Percentiles rank a stretch among this genome's conserved stretches.
Conservation (phyloP, 2,113 vertebrate species). For the Protobothrops flavoviridis region DNA sequence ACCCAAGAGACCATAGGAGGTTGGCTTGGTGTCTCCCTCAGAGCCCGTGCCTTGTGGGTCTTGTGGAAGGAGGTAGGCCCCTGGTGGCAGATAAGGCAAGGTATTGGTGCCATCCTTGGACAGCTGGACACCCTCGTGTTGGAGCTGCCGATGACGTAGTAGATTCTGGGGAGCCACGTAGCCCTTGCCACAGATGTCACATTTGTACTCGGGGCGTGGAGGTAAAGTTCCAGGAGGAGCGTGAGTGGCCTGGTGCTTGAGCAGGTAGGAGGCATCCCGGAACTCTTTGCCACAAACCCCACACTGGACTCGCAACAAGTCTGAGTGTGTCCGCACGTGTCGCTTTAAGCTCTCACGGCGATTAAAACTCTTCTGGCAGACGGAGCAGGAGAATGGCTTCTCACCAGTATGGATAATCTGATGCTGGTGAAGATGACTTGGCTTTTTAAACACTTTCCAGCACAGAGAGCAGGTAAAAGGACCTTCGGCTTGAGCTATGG, state of each 20-base stretch:
- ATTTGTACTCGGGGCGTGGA: slow-evolving; percentile 44
- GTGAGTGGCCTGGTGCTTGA: slow-evolving; percentile 89
- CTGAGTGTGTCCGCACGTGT: slow-evolving; percentile 89
- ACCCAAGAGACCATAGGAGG: slow-evolving; percentile 35
- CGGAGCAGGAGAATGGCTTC: slow-evolving; percentile 86
- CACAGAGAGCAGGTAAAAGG: slow-evolving; percentile 82
- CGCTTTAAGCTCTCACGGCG: slow-evolving; percentile 91
- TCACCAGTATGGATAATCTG: slow-evolving; percentile 92
- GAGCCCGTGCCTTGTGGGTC: slow-evolving; percentile 59
- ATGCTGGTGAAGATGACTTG: slow-evolving; percentile 92
- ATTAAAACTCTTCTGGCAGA: slow-evolving; percentile 90
- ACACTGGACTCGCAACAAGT: slow-evolving; percentile 83
- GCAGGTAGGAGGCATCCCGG: slow-evolving; percentile 86
- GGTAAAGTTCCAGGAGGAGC: not conserved
- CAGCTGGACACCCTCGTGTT: slow-evolving; percentile 25
- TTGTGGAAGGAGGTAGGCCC: slow-evolving; percentile 58
- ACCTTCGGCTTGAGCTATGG: slow-evolving; percentile 35
- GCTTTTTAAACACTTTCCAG: slow-evolving; percentile 93
- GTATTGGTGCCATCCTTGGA: slow-evolving; percentile 25
- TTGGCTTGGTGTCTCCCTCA: slow-evolving; percentile 66
- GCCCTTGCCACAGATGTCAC: slow-evolving; percentile 72
- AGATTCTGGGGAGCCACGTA: slow-evolving; percentile 70
- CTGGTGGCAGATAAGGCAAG: slow-evolving; percentile 32
- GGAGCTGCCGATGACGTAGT: slow-evolving; percentile 68
- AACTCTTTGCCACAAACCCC: slow-evolving; percentile 88